phyloP scores from a whole-genome alignment of 1,140 invertebrate species.

The Centruroides sculpturatus region DNA sequence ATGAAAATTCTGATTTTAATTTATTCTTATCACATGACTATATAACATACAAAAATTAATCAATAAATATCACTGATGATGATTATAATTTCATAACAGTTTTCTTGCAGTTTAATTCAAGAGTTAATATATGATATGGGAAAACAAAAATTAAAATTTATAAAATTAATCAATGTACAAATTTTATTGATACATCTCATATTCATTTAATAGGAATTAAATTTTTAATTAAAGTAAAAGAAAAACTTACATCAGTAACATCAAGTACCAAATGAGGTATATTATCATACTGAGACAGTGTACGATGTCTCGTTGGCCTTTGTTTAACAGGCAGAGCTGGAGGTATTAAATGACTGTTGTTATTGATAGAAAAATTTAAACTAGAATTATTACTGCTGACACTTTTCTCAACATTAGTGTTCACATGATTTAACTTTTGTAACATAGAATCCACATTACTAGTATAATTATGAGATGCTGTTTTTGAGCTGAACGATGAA shows the following conservation, averaged over 20 bases:
- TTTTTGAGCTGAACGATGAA: constrained; percentile 7
- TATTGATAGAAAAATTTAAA: background rate
- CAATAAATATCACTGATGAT: background rate
- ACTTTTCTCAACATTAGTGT: constrained; percentile 6
- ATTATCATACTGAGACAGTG: constrained; percentile 60
- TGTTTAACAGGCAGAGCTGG: constrained; percentile 49
- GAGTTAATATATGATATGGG: background rate
- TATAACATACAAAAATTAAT: too few relatives aligned
- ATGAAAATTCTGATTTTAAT: too few relatives aligned
- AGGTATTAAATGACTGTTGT: constrained; percentile 25
- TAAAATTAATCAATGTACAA: too few relatives aligned
- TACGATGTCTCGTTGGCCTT: constrained; percentile 38
- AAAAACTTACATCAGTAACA: constrained; percentile 22
- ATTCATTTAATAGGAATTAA: too few relatives aligned
- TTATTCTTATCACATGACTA: too few relatives aligned
- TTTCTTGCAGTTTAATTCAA: background rate
- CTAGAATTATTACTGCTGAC: background rate
- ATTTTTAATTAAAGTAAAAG: too few relatives aligned
- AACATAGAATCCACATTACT: too few relatives aligned
- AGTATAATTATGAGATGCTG: background rate
- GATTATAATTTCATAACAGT: background rate
- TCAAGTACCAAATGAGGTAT: constrained; percentile 31
- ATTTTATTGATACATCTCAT: too few relatives aligned
- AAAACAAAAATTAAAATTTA: too few relatives aligned
- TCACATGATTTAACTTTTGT: background rate